Evolutionary conservation across 2,888 invertebrate species (phyloP), one percentile per base, ranked within the genome.

Genomic region (Automeris io): DNA sequence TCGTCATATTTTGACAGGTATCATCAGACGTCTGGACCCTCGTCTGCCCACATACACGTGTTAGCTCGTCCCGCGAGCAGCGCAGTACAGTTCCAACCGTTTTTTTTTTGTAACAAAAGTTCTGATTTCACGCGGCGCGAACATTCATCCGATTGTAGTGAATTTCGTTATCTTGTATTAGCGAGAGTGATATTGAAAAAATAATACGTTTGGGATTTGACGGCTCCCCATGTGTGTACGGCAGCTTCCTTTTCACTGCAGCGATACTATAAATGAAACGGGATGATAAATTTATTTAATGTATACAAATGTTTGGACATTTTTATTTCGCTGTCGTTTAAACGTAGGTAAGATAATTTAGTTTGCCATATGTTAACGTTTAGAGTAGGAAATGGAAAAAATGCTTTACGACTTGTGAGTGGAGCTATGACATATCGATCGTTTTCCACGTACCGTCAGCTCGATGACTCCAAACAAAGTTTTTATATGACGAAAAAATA

Each of bases 271-370:
- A 72, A 75, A 80, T 70, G 78, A 74, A 76, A 76, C 71, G 71
- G 70, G 73, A 85, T 85, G 83, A 85, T 86, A 86, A 85, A 86
- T 86, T 85, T 83, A 76, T 85, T 81, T 82, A 80, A 85, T 82
- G 83, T 82, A 83, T 85, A 86, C 85, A 85, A 86, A 86, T 86
- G 82, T 85, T 86, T 86, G 80, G 85, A 86, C 85, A 85, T 83
- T 85, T 86, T 85, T 85, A 86, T 83, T 85, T 82, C 70, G 75
- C 75, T 81, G 83, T 76, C 82, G 77, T 72, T 83, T 81, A 80
- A 67, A 73, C 71, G 78, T 80, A 81, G 81, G 80, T 81, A 79
- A 81, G 80, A 80, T 85, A 81, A 85, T 85, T 85, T 80, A 82
- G 82, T 75, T 78, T 73, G 71, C 85, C 85, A 86, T 86, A 71